Conservation (phyloP, 1,140 invertebrate species). For the Oedothorax gibbosus region DNA sequence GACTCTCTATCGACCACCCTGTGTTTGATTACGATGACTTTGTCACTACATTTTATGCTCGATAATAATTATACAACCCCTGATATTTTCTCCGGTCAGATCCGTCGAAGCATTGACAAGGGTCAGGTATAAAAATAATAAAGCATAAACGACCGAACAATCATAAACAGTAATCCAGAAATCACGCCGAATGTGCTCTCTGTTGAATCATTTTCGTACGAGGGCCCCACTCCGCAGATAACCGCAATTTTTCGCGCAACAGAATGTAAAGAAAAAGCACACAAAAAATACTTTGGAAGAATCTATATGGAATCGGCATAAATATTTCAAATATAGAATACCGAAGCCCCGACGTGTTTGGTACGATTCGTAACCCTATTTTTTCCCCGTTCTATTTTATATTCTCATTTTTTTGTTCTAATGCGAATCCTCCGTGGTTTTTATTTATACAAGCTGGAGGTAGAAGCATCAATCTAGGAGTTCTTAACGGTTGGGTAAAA, state of each 20-base stretch:
- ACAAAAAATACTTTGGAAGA: constrained; percentile 11
- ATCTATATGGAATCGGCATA: constrained; percentile 15
- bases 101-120: neutral
- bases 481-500: constrained; percentile 43
- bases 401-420: constrained; percentile 30
- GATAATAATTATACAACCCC: too few species aligned
- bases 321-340: constrained; percentile 53
- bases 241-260: constrained; percentile 45
- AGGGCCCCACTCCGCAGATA: neutral
- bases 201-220: constrained; percentile 44
- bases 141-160: neutral
- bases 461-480: constrained; percentile 32
- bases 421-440: constrained; percentile 56
- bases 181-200: constrained; percentile 12
- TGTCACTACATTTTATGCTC: too few species aligned
- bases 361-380: constrained; percentile 11
- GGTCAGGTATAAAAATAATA: neutral
- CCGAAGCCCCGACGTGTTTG: constrained; percentile 12
- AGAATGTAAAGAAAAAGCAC: constrained; percentile 21
- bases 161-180: constrained; percentile 19
- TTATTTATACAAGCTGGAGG: constrained; percentile 39
- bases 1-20: too few species aligned
- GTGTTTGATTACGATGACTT: too few species aligned
- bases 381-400: constrained; percentile 1
- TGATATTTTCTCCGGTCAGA: too few species aligned